Percentiles rank a stretch among this genome's conserved stretches.
Conservation (phyloP, 2,888 invertebrate species). For the Oasisia sp. region DNA sequence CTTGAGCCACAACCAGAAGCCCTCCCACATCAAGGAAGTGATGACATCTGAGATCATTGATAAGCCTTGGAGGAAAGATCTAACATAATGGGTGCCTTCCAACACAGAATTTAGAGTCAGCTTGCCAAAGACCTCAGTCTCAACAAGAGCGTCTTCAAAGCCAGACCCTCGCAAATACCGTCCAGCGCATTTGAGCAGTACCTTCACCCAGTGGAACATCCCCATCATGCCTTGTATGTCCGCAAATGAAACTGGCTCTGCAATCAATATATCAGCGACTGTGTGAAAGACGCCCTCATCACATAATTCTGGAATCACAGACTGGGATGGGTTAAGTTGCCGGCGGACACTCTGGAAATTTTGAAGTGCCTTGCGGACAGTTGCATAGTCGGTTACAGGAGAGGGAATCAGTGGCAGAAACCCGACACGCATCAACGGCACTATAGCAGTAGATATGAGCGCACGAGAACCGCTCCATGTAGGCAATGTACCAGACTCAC, state of each 20-base stretch:
- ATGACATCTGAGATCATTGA: too few species aligned
- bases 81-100: conserved; percentile 3
- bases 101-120: background rate
- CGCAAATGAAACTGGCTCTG: background rate
- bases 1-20: background rate
- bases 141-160: conserved; percentile 11
- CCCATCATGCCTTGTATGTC: conserved; percentile 17
- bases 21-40: too few species aligned
- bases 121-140: conserved; percentile 21
- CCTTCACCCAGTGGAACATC: conserved; percentile 14
- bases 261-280: conserved; percentile 14
- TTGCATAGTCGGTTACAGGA: conserved; percentile 18
- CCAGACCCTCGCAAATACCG: conserved; percentile 20
- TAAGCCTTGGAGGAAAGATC: background rate
- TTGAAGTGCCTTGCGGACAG: conserved; percentile 1
- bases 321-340: background rate
- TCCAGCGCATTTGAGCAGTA: conserved; percentile 18
- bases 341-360: background rate
- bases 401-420: background rate
- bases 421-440: conserved; percentile 20
- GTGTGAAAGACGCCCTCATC: conserved; percentile 21
- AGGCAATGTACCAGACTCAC: background rate
- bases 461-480: conserved; percentile 21
- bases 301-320: background rate
- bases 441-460: background rate